Percentiles rank a stretch among this genome's conserved stretches.
Conservation (phyloP, 2,113 vertebrate genomes). For the Leucoraja erinaceus region DNA sequence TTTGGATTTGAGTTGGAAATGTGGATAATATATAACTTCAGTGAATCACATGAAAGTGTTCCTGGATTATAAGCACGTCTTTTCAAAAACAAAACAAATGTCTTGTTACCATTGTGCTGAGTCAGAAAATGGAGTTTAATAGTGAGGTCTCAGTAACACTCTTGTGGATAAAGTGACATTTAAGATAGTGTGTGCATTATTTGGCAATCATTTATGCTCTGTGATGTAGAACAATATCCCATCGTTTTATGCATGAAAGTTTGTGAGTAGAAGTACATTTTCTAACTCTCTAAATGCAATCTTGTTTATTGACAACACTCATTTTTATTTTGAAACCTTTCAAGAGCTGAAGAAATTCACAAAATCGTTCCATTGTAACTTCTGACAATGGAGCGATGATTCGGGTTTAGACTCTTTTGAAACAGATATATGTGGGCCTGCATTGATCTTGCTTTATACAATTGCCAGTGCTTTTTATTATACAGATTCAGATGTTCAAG, state of each 20-base stretch:
- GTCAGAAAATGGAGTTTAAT: background rate
- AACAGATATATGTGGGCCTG: background rate
- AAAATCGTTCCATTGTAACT: background rate
- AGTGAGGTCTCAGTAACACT: too few species aligned
- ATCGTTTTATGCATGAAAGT: too few species aligned
- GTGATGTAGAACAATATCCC: too few species aligned
- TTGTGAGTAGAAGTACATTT: background rate
- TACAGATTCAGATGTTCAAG: background rate
- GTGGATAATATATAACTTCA: background rate
- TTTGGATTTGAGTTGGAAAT: background rate
- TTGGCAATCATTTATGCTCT: too few species aligned
- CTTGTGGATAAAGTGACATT: too few species aligned
- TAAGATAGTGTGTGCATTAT: too few species aligned
- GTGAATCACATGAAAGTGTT: background rate
- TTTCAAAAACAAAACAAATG: background rate
- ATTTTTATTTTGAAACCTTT: background rate
- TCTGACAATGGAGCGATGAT: background rate
- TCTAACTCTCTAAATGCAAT: background rate
- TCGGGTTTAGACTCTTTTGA: background rate
- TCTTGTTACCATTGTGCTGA: background rate
- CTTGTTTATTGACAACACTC: background rate
- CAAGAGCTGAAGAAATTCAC: background rate
- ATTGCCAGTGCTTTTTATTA: background rate
- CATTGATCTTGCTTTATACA: background rate
- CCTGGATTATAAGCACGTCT: background rate